A percentile compares a stretch with the other conserved stretches of the same genome.
phyloP scores from a whole-genome alignment of 2,888 invertebrate genomes.

The Cheiracanthium punctorium region DNA sequence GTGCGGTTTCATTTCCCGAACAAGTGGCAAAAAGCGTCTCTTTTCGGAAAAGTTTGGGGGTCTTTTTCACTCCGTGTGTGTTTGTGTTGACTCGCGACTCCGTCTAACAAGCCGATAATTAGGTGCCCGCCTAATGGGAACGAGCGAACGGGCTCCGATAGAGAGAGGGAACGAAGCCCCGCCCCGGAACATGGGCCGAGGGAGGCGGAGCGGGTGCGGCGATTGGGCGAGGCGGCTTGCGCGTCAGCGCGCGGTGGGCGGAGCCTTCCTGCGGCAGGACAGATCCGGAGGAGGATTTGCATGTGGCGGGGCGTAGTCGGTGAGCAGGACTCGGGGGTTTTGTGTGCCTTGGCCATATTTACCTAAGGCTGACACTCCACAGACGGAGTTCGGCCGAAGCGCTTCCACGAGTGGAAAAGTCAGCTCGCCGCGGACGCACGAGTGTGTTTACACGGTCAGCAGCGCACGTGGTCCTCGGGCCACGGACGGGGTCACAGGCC shows the following conservation, averaged over 20 bases:
- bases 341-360: slow-evolving; percentile 69
- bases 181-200: slow-evolving; percentile 59
- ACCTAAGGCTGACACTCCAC: slow-evolving; percentile 68
- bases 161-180: slow-evolving; percentile 41
- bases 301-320: slow-evolving; percentile 64
- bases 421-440: slow-evolving; percentile 47
- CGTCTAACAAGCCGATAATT: slow-evolving; percentile 67
- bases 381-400: slow-evolving; percentile 56
- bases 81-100: slow-evolving; percentile 61
- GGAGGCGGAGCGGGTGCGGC: slow-evolving; percentile 18
- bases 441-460: slow-evolving; percentile 64
- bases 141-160: slow-evolving; percentile 39
- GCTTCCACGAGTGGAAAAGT: slow-evolving; percentile 63
- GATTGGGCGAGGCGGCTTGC: slow-evolving; percentile 43
- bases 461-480: slow-evolving; percentile 56
- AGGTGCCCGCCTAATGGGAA: slow-evolving; percentile 59
- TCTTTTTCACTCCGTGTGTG: neutral
- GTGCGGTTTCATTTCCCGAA: slow-evolving; percentile 11
- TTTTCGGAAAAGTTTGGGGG: slow-evolving; percentile 25
- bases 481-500: slow-evolving; percentile 57
- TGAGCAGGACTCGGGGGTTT: slow-evolving; percentile 53
- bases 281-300: slow-evolving; percentile 51
- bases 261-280: slow-evolving; percentile 37
- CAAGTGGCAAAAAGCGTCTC: slow-evolving; percentile 1
- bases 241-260: slow-evolving; percentile 42